These are phyloP conservation scores for Piliocolobus tephrosceles DNA, from an alignment of 2,113 vertebrate species.

Conservation along the genomic window DNA sequence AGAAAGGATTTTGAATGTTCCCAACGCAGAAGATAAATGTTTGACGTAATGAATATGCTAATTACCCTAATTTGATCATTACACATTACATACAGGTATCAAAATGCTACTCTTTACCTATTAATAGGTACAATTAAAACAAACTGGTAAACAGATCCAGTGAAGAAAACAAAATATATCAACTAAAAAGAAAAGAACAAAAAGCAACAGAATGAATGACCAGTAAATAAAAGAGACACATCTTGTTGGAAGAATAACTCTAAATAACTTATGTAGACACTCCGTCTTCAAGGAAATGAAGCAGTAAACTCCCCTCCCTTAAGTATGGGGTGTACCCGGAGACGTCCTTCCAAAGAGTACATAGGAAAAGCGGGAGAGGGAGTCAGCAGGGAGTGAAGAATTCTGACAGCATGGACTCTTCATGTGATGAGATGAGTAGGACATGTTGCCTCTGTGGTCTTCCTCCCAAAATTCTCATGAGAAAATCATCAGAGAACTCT, in stretches of 20 bases:
- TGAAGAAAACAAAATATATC: neutral
- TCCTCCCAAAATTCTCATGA: neutral
- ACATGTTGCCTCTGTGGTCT: neutral
- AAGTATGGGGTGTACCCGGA: neutral
- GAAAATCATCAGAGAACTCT: neutral
- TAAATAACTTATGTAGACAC: neutral
- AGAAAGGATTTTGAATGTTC: neutral
- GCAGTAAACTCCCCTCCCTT: too few species aligned
- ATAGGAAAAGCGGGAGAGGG: rapidly evolving
- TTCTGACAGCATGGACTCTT: rapidly evolving
- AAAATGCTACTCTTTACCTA: neutral
- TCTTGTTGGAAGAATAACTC: neutral
- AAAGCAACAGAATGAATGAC: neutral
- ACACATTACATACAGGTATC: neutral
- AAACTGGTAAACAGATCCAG: too few species aligned
- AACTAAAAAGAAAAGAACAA: neutral
- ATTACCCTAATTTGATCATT: neutral
- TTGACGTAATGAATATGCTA: neutral
- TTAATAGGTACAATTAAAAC: neutral
- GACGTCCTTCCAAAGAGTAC: neutral
- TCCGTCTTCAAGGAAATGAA: neutral
- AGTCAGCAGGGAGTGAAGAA: neutral
- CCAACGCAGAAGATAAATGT: neutral
- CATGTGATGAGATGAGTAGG: too few species aligned
- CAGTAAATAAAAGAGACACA: neutral